Evolutionary conservation across 2,888 invertebrate genomes (phyloP), one percentile per base, ranked within the genome.

Genomic region (Metellina segmentata): DNA sequence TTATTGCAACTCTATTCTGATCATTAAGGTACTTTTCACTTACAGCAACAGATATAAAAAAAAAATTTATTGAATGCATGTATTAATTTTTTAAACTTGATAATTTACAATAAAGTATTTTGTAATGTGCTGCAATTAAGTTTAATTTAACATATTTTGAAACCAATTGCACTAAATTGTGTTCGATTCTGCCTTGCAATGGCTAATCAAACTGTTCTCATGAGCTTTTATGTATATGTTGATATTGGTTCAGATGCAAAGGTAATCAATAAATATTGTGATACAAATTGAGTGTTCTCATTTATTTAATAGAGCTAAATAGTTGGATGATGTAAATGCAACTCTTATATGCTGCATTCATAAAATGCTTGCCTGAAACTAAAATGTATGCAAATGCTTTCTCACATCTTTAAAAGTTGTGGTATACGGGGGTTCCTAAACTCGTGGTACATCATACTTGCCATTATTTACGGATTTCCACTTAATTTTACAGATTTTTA

Each of bases 211-310:
- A 53, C 74, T 85, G 49, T 85, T 71, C 20, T 51, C 34, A 87
- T 87, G 87, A 87, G 87, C 87, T 87, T 83, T 87, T 87, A 81
- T 87, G 72, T 87, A 72, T 72, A 71, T 81, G 81, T 81, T 79
- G 79, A 74, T 86, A 81, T 81, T 81, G 52, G 81, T 81, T 87
- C 71, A 74, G 72, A 71, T 87, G 78, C 78, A 78, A 86, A 86
- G 49, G 34, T 34, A 61, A 79, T 34, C 34, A 74, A 74, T 74
- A 74, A 87, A 87, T 7, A 72, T 87, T 87, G 79, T 87, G 87
- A 87, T 87, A 87, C 70, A 79, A 72, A 2, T 79, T 71, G 61
- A 61, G 61, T 61, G 8, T 61, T 16, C 16, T 61, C 61, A 16
- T 61, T 61, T 61, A n/a, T 70, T 70, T 19, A 70, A 0, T 70